Evolutionary conservation across 2,888 invertebrate genomes (phyloP).

Genomic region (Malacosoma neustria): DNA sequence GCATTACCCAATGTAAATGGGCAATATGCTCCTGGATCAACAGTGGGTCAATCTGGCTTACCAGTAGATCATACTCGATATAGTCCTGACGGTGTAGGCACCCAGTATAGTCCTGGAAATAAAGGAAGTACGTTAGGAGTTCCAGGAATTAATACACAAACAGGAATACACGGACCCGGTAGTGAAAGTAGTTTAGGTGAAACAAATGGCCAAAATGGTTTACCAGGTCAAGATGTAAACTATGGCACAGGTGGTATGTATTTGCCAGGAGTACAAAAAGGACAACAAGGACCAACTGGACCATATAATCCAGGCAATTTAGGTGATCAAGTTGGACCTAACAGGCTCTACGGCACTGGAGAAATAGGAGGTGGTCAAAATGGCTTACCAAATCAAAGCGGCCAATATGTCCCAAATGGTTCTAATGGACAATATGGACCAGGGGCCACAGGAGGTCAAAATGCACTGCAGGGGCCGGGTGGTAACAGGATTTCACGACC

Average conservation of each 20-base stretch:
- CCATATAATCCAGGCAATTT: constrained; percentile 4
- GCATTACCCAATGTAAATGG: constrained; percentile 3
- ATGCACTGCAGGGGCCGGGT: constrained; percentile 2
- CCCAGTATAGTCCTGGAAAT: constrained; percentile 11
- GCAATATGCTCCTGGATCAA: constrained; percentile 6
- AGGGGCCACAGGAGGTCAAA: neutral
- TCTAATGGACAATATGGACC: constrained; percentile 10
- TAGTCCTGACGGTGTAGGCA: constrained; percentile 1
- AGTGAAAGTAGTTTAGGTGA: neutral
- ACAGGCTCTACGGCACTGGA: too few species aligned
- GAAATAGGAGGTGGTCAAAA: constrained; percentile 9
- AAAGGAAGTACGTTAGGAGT: neutral
- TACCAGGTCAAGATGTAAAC: too few species aligned
- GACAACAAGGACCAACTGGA: constrained; percentile 6
- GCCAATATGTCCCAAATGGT: constrained; percentile 9
- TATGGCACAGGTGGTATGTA: too few species aligned
- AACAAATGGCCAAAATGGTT: neutral
- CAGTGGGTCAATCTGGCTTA: constrained; percentile 1
- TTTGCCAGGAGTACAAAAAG: constrained; percentile 5
- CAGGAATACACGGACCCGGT: too few species aligned
- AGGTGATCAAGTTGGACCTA: constrained; percentile 8
- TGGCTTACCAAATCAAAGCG: constrained; percentile 6
- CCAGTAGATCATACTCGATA: neutral
- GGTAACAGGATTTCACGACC: neutral
- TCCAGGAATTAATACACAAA: too few species aligned